A percentile compares a stretch with the other conserved stretches of the same genome.
Conservation (phyloP, 2,797 vertebrate genomes). For the Smutsia gigantea region DNA sequence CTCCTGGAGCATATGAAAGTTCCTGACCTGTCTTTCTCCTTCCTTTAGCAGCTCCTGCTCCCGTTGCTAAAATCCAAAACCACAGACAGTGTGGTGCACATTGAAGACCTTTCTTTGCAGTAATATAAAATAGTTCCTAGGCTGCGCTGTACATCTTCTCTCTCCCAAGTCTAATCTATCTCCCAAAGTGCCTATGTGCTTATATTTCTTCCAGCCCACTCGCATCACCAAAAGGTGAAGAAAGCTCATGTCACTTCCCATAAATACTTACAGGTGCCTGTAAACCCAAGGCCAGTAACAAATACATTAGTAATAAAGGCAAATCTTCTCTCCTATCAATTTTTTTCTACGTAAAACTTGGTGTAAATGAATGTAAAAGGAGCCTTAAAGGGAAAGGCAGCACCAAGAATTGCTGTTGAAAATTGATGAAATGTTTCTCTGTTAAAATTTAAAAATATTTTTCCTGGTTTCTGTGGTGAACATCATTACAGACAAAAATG, state of each 20-base stretch:
- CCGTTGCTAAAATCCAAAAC: slow-evolving; percentile 68
- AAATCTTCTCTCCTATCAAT: neutral
- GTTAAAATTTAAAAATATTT: neutral
- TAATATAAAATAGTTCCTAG: neutral
- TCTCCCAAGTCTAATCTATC: neutral
- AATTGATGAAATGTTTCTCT: neutral
- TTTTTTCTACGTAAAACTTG: neutral
- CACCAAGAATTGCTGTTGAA: neutral
- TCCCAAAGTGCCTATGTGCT: neutral
- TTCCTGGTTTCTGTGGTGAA: neutral
- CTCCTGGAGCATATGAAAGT: slow-evolving; percentile 81
- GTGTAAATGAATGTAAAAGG: neutral
- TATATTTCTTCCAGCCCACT: neutral
- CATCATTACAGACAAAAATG: neutral
- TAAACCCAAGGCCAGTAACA: neutral
- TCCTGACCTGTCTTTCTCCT: slow-evolving; percentile 75
- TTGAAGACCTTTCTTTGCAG: neutral
- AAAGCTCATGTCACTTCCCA: neutral
- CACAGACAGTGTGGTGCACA: neutral
- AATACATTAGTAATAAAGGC: neutral
- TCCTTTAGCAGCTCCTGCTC: slow-evolving; percentile 77
- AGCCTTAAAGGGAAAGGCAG: neutral
- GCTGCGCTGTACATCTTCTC: neutral
- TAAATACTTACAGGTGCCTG: neutral
- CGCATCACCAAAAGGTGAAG: neutral